A percentile compares a stretch with the other conserved stretches of the same genome.
Evolutionary conservation across 1,140 invertebrate species (phyloP).

Genomic region (Brachionus asplanchnoidis): DNA sequence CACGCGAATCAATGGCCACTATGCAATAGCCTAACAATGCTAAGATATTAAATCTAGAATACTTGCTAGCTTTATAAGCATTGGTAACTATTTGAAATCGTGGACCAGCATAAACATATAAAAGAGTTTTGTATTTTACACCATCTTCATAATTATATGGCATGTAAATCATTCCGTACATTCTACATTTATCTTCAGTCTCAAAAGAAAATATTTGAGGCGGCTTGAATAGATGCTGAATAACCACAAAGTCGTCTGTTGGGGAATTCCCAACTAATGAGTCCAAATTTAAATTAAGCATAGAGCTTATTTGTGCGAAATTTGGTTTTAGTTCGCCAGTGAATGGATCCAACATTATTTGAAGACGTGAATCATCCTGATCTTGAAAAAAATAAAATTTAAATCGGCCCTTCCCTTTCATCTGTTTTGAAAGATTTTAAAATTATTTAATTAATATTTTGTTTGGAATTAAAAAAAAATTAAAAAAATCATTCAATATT

Average conservation of each 20-base stretch:
- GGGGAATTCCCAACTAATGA: conserved; percentile 43
- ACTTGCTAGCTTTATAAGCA: conserved; percentile 74
- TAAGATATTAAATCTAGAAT: conserved; percentile 86
- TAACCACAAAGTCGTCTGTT: conserved; percentile 13
- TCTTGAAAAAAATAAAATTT: neutral
- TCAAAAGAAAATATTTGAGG: conserved; percentile 70
- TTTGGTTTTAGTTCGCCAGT: neutral
- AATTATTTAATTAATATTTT: too few relatives aligned
- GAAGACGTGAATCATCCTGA: neutral
- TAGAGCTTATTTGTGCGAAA: neutral
- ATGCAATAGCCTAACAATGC: conserved; percentile 94
- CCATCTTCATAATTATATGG: conserved; percentile 72
- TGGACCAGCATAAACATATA: conserved; percentile 95
- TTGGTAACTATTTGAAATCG: conserved; percentile 95
- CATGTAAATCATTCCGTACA: conserved; percentile 87
- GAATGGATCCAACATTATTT: conserved; percentile 18
- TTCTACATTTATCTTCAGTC: conserved; percentile 61
- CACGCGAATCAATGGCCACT: conserved; percentile 86
- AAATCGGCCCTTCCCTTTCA: too few relatives aligned
- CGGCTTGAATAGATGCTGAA: conserved; percentile 44
- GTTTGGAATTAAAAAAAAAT: too few relatives aligned
- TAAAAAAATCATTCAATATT: too few relatives aligned
- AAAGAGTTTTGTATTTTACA: conserved; percentile 81
- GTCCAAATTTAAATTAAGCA: conserved; percentile 36
- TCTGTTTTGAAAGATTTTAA: too few relatives aligned